These are phyloP conservation scores for Urophycis tenuis DNA, from an alignment of 2,797 vertebrate species.

Conservation along the genomic window DNA sequence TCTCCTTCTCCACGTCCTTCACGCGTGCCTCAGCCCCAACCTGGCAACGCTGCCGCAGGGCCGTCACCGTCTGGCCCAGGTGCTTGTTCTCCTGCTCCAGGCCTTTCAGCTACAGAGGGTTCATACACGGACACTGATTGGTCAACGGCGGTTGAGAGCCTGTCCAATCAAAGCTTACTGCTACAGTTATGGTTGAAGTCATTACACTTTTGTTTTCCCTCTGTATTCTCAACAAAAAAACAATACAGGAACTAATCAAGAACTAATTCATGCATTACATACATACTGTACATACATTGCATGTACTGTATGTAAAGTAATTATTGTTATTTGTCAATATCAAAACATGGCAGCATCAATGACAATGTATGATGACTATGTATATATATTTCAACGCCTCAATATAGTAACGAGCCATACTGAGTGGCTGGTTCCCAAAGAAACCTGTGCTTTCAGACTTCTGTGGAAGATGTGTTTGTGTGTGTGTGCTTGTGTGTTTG, in stretches of 20 bases:
- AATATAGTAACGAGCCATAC: too few species aligned
- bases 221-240: not conserved
- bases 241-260: not conserved
- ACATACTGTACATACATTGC: too few species aligned
- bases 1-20: conserved; percentile 96
- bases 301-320: too few species aligned
- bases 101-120: conserved; percentile 76
- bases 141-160: not conserved
- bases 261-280: not conserved
- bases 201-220: not conserved
- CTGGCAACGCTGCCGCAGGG: conserved; percentile 88
- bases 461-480: too few species aligned
- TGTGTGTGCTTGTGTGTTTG: too few species aligned
- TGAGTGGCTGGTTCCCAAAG: too few species aligned
- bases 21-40: conserved; percentile 90
- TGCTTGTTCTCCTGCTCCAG: conserved; percentile 94
- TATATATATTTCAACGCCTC: too few species aligned
- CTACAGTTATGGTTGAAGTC: not conserved
- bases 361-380: too few species aligned
- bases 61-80: conserved; percentile 84
- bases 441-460: too few species aligned
- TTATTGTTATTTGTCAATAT: too few species aligned
- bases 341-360: too few species aligned
- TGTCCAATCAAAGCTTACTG: not conserved
- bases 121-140: not conserved